Evolutionary conservation across 2,113 vertebrate species (phyloP), one percentile per base, ranked within the genome.

Genomic region (Nerophis lumbriciformis): DNA sequence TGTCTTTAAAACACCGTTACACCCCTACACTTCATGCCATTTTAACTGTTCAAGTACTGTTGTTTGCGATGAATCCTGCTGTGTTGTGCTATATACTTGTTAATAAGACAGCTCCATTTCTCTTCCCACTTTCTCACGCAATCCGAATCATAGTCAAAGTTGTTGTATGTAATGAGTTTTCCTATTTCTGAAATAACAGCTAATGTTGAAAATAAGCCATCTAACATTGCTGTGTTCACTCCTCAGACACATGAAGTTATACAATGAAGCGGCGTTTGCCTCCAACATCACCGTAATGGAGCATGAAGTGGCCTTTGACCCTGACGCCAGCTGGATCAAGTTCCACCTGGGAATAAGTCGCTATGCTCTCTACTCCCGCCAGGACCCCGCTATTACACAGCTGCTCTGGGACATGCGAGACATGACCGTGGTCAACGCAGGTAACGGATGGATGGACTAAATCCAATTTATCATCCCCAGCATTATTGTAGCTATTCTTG

Each of bases 341-440:
- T 98, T 99, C 85, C 94, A 98, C 69, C 75, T 93, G 82, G 95
- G 93, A 6, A 99, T 99, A 60, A 94, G 52, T 66, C 90, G 91
- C 14, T 89, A 93, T 0, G 93, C 92, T 10, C 87, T 99, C 15
- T 99, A 98, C 71, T 80, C 93, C 0, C 88, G 92, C 1, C 80
- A 90, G 35, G 94, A 94, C 68, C 76, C 88, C 0, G 9, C 73
- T 0, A 6, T 97, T 56, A 73, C 61, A 55, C 63, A 63, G 0
- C 93, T 99, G 6, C 89, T 97, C 15, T 78, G 48, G 3, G 93
- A 94, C 81, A 91, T 98, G 92, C 81, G 52, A 5, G 55, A 47
- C 1, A 59, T 89, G 3, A 49, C 76, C 8, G 85, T 92, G 8
- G 66, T 95, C 73, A 90, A 89, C 1, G 91, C 94, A 6, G 95